Conservation (phyloP, 2,113 vertebrate species). For the Oenanthe melanoleuca region DNA sequence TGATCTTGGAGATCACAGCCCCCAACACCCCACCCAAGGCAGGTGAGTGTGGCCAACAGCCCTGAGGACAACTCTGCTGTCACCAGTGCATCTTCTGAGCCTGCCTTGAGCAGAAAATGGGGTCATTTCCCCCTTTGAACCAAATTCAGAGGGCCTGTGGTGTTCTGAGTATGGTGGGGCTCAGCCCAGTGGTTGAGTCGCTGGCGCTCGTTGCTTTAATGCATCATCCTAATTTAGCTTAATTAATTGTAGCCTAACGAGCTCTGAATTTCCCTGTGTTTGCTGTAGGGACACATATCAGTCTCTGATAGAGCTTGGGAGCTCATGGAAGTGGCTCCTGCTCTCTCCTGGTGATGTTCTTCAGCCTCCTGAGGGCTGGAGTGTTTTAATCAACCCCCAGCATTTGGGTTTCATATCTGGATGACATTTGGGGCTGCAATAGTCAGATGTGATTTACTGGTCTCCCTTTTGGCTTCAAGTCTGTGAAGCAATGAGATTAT, state of each 20-base stretch:
- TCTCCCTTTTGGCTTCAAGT: slow-evolving; percentile 1
- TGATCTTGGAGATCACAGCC: slow-evolving; percentile 90
- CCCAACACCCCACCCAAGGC: slow-evolving; percentile 83
- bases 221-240: neutral
- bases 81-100: neutral
- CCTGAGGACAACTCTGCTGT: neutral
- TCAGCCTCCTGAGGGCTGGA: neutral
- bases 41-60: slow-evolving; percentile 7
- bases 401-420: neutral
- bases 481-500: slow-evolving; percentile 32
- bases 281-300: rapidly evolving
- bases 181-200: rapidly evolving
- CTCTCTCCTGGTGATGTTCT: neutral
- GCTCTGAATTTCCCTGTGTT: neutral
- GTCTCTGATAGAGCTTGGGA: neutral
- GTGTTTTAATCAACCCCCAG: neutral
- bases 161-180: rapidly evolving
- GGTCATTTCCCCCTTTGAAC: neutral
- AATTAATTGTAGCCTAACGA: neutral
- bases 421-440: neutral
- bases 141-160: neutral
- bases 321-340: neutral
- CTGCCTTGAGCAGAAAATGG: neutral
- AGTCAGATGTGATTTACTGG: neutral
- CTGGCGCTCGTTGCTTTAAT: rapidly evolving